phyloP scores from a whole-genome alignment of 2,888 invertebrate genomes.

The Zeuzera pyrina region DNA sequence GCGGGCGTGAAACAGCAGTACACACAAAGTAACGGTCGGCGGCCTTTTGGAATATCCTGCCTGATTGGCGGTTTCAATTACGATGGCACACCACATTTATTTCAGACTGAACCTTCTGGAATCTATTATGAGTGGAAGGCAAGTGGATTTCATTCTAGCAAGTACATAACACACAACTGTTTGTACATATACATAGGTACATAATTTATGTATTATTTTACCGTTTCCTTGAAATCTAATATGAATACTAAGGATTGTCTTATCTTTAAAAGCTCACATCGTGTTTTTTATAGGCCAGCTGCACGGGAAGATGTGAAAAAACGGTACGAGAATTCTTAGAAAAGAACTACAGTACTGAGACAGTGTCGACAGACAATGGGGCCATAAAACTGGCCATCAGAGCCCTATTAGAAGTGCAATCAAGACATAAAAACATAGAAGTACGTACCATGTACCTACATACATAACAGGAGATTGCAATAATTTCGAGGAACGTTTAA shows the following conservation, averaged over 20 bases:
- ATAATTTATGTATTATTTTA: too few relatives aligned
- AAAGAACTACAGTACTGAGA: conserved; percentile 88
- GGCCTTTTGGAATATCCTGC: conserved; percentile 97
- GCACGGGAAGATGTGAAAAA: conserved; percentile 95
- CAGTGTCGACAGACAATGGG: conserved; percentile 80
- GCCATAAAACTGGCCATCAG: conserved; percentile 91
- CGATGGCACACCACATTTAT: conserved; percentile 92
- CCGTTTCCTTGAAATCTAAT: too few relatives aligned
- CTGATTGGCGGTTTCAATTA: conserved; percentile 95
- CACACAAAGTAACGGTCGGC: conserved; percentile 96
- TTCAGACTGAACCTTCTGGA: conserved; percentile 97
- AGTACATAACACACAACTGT: not conserved
- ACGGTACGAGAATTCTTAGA: conserved; percentile 95
- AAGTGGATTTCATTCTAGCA: too few relatives aligned
- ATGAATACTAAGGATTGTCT: not conserved
- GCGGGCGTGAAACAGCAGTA: conserved; percentile 87
- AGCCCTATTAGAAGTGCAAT: conserved; percentile 92
- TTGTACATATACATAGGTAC: too few relatives aligned
- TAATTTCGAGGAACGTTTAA: conserved; percentile 78
- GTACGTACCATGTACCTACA: conserved; percentile 68
- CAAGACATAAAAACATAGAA: conserved; percentile 94
- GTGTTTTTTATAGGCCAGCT: conserved; percentile 80
- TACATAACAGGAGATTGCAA: too few relatives aligned
- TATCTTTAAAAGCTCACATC: not conserved
- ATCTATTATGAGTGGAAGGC: conserved; percentile 96